Conservation (phyloP, 1,140 invertebrate genomes). For the Megalopta genalis region DNA sequence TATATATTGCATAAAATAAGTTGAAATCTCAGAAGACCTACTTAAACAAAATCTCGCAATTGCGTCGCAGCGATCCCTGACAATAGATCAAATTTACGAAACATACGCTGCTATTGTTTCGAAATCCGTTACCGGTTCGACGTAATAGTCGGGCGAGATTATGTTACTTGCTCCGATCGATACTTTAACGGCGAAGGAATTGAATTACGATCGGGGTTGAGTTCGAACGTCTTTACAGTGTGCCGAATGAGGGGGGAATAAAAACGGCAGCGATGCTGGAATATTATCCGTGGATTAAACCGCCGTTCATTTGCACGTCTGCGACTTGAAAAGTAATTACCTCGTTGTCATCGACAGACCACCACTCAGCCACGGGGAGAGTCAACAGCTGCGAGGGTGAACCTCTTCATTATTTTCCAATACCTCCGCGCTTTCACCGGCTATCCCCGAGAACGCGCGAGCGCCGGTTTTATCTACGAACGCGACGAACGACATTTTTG, state of each 20-base stretch:
- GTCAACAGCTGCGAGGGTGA: slow-evolving; percentile 60
- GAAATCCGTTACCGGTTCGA: neutral
- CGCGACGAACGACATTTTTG: slow-evolving; percentile 28
- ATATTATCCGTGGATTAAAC: slow-evolving; percentile 64
- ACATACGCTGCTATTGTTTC: too few species aligned
- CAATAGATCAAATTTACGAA: too few species aligned
- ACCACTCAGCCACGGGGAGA: slow-evolving; percentile 50
- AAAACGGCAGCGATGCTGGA: slow-evolving; percentile 45
- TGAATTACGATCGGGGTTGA: slow-evolving; percentile 10
- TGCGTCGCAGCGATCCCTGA: too few species aligned
- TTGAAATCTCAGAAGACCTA: too few species aligned
- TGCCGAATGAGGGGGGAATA: slow-evolving; percentile 13
- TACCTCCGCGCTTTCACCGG: slow-evolving; percentile 45
- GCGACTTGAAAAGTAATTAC: slow-evolving; percentile 69
- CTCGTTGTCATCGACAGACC: slow-evolving; percentile 68
- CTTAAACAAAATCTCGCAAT: too few species aligned
- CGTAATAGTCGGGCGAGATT: neutral
- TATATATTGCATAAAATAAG: too few species aligned
- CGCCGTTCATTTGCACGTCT: slow-evolving; percentile 68
- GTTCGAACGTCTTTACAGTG: neutral
- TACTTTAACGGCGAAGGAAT: neutral
- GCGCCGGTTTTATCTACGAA: slow-evolving; percentile 36
- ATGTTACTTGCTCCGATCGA: neutral
- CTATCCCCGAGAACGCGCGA: slow-evolving; percentile 48
- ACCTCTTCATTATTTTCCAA: slow-evolving; percentile 69